A percentile compares a stretch with the other conserved stretches of the same genome.
phyloP scores from a whole-genome alignment of 2,797 vertebrate genomes.

The Schizopygopsis malacanthus region DNA sequence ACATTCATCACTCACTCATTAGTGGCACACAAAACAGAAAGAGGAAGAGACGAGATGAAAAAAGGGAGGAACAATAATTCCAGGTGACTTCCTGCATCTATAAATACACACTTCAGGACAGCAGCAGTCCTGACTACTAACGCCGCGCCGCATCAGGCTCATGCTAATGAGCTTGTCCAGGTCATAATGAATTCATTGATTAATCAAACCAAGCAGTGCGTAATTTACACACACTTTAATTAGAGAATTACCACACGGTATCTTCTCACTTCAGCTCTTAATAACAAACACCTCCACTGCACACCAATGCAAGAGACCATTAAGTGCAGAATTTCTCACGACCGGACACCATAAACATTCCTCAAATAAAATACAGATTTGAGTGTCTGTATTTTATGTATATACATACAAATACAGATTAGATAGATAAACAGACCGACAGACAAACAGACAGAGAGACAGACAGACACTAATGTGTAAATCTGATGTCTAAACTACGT shows the following conservation, averaged over 20 bases:
- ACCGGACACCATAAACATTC: conserved; percentile 22
- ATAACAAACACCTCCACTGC: background rate
- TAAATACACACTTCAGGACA: conserved; percentile 27
- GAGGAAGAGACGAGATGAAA: conserved; percentile 25
- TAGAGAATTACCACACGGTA: conserved; percentile 20
- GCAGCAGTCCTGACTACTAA: background rate
- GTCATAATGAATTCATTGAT: conserved; percentile 45
- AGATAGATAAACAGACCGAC: background rate
- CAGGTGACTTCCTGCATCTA: conserved; percentile 17
- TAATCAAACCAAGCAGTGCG: conserved; percentile 40
- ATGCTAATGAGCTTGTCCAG: conserved; percentile 39
- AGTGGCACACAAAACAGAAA: conserved; percentile 52
- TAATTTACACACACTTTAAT: conserved; percentile 38
- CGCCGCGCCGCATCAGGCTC: background rate
- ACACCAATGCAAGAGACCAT: conserved; percentile 1
- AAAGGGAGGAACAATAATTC: conserved; percentile 47
- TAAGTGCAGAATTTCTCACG: conserved; percentile 23
- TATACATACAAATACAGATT: background rate
- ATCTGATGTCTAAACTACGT: conserved; percentile 13
- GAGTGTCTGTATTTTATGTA: background rate
- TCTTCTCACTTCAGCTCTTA: conserved; percentile 28
- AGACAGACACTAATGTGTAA: background rate
- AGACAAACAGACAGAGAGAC: no score
- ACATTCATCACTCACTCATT: conserved; percentile 69
- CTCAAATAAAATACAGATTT: background rate